These are phyloP conservation scores for Hirudinaria manillensis DNA, from an alignment of 2,888 invertebrate species.

Conservation along the genomic window DNA sequence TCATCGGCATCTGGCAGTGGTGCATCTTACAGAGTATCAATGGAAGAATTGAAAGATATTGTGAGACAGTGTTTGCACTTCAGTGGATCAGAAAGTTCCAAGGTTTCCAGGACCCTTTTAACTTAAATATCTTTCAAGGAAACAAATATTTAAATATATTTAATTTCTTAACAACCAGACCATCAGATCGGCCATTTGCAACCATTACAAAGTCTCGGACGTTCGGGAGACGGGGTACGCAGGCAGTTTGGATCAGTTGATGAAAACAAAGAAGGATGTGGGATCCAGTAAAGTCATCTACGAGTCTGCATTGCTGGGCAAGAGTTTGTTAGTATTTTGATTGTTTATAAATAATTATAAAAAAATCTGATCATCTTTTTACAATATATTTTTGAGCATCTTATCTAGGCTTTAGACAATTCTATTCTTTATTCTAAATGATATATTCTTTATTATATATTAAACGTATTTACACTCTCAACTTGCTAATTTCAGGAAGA, in stretches of 20 bases:
- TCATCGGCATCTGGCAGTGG: slow-evolving; percentile 3
- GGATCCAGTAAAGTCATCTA: not conserved
- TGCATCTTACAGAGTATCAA: not conserved
- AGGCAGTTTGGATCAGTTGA: not conserved
- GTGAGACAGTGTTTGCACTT: slow-evolving; percentile 29
- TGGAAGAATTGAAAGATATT: slow-evolving; percentile 32
- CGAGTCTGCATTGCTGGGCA: not conserved
- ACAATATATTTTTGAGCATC: not conserved
- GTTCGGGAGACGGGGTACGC: not conserved
- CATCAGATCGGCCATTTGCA: not conserved
- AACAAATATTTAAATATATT: too few species aligned
- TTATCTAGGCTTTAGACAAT: too few species aligned
- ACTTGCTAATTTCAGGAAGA: not conserved
- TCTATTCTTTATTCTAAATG: too few species aligned
- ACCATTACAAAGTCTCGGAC: not conserved
- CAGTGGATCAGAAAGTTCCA: not conserved
- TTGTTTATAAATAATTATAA: not conserved
- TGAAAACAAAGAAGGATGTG: not conserved
- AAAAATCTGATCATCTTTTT: not conserved
- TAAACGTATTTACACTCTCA: too few species aligned
- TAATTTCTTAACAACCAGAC: not conserved
- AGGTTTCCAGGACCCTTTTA: too few species aligned
- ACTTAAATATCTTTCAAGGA: too few species aligned
- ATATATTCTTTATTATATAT: too few species aligned
- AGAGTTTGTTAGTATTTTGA: not conserved